Evolutionary conservation across 2,797 vertebrate genomes (phyloP).

Genomic region (Hirundo rustica): DNA sequence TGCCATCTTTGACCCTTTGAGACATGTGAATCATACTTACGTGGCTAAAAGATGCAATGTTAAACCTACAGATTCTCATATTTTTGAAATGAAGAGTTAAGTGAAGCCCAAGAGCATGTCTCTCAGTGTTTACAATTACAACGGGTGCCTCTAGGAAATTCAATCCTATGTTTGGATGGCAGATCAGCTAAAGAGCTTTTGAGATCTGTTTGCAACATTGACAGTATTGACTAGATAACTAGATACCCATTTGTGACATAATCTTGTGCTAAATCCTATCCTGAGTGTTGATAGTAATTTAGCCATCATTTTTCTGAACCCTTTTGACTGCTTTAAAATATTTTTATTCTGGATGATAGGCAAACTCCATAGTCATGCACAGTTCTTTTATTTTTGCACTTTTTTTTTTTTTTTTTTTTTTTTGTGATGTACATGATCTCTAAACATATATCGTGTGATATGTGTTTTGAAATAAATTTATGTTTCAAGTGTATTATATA

Average conservation of each 20-base stretch:
- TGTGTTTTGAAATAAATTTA: too few relatives aligned
- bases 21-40: neutral
- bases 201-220: neutral
- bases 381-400: neutral
- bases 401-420: neutral
- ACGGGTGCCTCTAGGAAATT: neutral
- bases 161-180: neutral
- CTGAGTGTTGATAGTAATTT: neutral
- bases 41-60: neutral
- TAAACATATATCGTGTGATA: neutral
- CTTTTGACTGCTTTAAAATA: neutral
- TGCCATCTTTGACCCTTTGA: neutral
- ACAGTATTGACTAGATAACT: neutral
- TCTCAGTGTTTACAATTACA: neutral
- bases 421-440: neutral
- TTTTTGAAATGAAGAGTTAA: neutral
- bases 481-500: too few relatives aligned
- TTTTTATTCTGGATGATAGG: neutral
- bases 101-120: neutral
- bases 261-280: neutral
- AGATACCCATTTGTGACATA: neutral
- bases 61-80: neutral
- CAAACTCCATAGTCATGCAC: neutral
- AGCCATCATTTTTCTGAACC: neutral
- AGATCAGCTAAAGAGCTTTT: neutral